Evolutionary conservation across 2,888 invertebrate species (phyloP).

Genomic region (Lasiommata megera): DNA sequence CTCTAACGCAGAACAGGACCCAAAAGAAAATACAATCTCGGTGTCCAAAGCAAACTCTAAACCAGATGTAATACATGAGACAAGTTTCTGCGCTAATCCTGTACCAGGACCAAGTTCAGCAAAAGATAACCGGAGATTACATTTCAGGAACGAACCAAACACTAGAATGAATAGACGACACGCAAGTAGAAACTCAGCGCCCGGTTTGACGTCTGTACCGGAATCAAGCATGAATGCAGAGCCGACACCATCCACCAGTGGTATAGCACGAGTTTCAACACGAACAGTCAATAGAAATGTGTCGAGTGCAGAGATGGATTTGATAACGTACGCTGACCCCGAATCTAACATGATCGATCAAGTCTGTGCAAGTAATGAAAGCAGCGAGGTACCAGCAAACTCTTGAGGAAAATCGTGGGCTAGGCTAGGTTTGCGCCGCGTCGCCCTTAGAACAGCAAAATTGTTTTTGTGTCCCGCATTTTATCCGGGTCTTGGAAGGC

Average conservation of each 20-base stretch:
- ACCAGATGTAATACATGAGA: background rate
- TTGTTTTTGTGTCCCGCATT: slow-evolving; percentile 24
- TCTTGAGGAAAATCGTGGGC: slow-evolving; percentile 8
- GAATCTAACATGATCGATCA: background rate
- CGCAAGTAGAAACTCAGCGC: background rate
- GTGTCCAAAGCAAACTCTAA: background rate
- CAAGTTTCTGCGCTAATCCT: background rate
- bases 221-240: background rate
- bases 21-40: background rate
- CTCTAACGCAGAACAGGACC: background rate
- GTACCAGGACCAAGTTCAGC: too few relatives aligned
- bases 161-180: too few relatives aligned
- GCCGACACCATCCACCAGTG: background rate
- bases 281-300: too few relatives aligned
- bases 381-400: background rate
- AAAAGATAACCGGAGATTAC: too few relatives aligned
- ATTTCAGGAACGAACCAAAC: too few relatives aligned
- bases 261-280: too few relatives aligned
- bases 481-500: slow-evolving; percentile 10
- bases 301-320: background rate
- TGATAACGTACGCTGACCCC: background rate
- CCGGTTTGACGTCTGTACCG: background rate
- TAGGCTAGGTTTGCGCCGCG: slow-evolving; percentile 10
- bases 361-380: background rate
- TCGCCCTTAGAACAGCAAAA: background rate